Base-by-base conservation (phyloP, 2,888 invertebrate genomes). In the Sinhomidia bicolor region DNA sequence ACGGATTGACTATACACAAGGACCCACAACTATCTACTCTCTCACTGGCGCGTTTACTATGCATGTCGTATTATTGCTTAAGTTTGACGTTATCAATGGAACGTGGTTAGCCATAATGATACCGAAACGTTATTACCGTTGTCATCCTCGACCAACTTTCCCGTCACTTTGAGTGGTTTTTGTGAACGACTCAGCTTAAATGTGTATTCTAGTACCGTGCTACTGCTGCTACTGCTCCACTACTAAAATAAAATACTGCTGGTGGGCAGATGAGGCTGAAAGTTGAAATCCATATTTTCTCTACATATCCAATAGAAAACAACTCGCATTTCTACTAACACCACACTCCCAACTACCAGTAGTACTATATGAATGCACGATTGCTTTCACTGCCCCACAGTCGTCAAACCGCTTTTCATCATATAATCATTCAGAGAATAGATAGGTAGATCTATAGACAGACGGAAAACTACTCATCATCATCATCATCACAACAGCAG, bases 391-490 rank as follows among this genome's bases (percentile, higher is more conserved):
- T 17, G 17, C 20, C 17, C n/a, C n/a, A 6, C 1, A 2, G 32
- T 26, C 41, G 41, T 29, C 26, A 60, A 26, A 41, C 71, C 44
- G 20, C 71, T 71, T 36, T 23, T 71, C 71, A 71, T 65, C 41
- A 71, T 44, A 71, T 44, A 71, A 71, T 71, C 71, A 71, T 44
- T n/a, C 62, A 29, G 6, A 62, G 7, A n/a, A n/a, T n/a, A n/a
- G n/a, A n/a, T n/a, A n/a, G n/a, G n/a, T n/a, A n/a, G n/a, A n/a
- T n/a, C n/a, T n/a, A n/a, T n/a, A n/a, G n/a, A n/a, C n/a, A n/a
- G n/a, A n/a, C n/a, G n/a, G n/a, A n/a, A n/a, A n/a, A n/a, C n/a
- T n/a, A n/a, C n/a, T n/a, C n/a, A n/a, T n/a, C n/a, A n/a, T n/a
- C n/a, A n/a, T n/a, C n/a, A n/a, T n/a, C n/a, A n/a, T n/a, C n/a